phyloP scores from a whole-genome alignment of 2,113 vertebrate species.

The Trogon melanurus region DNA sequence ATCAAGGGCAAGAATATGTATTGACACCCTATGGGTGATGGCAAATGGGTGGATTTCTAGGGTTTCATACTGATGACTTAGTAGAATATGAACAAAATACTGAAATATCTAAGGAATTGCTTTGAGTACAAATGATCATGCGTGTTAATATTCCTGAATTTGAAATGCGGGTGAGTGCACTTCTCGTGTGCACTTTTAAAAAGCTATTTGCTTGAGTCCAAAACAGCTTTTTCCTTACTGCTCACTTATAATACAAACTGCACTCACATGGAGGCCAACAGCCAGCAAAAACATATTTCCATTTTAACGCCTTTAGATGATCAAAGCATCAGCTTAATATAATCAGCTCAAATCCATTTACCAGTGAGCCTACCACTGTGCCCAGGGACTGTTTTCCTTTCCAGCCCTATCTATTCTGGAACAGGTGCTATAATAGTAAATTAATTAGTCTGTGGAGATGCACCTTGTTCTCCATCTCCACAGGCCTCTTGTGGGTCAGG shows the following conservation, averaged over 20 bases:
- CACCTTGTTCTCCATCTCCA: constrained; percentile 93
- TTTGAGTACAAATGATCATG: constrained; percentile 21
- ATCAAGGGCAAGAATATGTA: constrained; percentile 45
- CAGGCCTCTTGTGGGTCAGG: constrained; percentile 90
- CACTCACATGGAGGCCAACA: constrained; percentile 78
- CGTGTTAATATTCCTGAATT: constrained; percentile 36
- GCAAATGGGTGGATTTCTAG: constrained; percentile 20
- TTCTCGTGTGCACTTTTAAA: constrained; percentile 34
- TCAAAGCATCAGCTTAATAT: constrained; percentile 99
- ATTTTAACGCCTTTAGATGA: constrained; percentile 98
- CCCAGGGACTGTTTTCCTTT: constrained; percentile 83
- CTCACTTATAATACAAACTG: constrained; percentile 66
- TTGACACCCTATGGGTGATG: constrained; percentile 22
- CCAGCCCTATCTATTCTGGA: constrained; percentile 95
- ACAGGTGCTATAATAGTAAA: constrained; percentile 99
- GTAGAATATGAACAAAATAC: constrained; percentile 46
- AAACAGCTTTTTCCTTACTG: constrained; percentile 59
- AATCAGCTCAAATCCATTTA: constrained; percentile 99
- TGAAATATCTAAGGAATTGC: not conserved
- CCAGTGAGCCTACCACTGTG: constrained; percentile 84
- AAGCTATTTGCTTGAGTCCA: constrained; percentile 66
- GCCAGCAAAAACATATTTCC: constrained; percentile 94
- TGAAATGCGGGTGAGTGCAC: not conserved
- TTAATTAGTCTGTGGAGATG: constrained; percentile 99
- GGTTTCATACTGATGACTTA: not conserved